A percentile compares a stretch with the other conserved stretches of the same genome.
These are phyloP conservation scores for Tyrannus savana DNA, from an alignment of 2,113 vertebrate genomes.

Conservation along the genomic window DNA sequence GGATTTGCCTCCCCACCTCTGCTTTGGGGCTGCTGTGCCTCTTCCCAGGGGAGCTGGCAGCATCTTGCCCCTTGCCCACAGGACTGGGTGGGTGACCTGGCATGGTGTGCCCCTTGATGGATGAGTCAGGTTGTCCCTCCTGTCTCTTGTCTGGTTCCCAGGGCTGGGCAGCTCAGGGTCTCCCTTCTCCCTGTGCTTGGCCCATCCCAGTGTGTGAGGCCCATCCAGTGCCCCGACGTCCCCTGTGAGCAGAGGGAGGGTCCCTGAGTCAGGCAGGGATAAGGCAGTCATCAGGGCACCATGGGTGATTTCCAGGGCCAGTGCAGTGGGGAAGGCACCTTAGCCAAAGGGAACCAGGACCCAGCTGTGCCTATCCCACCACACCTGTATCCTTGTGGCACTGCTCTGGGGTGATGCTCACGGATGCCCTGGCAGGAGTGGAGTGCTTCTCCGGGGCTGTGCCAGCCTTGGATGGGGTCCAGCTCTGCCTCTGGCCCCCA, in stretches of 20 bases:
- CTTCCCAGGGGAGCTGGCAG: neutral
- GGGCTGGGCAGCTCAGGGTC: neutral
- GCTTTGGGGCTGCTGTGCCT: neutral
- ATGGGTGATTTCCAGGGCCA: neutral
- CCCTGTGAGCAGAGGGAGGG: neutral
- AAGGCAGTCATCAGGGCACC: neutral
- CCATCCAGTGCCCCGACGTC: accelerated
- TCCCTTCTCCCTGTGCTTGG: accelerated
- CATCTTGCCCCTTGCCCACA: neutral
- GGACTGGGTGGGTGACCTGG: neutral
- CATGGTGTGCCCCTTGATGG: neutral
- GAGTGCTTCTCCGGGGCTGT: neutral
- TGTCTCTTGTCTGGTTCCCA: neutral
- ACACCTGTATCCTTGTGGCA: accelerated
- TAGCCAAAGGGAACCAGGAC: neutral
- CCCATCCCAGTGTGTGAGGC: accelerated
- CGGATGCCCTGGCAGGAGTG: accelerated
- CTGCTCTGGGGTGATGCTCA: neutral
- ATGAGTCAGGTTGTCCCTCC: neutral
- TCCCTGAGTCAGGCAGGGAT: neutral
- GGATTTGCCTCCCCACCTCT: neutral
- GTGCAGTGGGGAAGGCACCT: neutral
- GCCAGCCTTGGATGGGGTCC: neutral
- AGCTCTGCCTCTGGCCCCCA: neutral
- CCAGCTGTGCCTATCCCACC: neutral